Base-by-base conservation (phyloP, 1,140 invertebrate genomes). In the Doryteuthis pealeii region DNA sequence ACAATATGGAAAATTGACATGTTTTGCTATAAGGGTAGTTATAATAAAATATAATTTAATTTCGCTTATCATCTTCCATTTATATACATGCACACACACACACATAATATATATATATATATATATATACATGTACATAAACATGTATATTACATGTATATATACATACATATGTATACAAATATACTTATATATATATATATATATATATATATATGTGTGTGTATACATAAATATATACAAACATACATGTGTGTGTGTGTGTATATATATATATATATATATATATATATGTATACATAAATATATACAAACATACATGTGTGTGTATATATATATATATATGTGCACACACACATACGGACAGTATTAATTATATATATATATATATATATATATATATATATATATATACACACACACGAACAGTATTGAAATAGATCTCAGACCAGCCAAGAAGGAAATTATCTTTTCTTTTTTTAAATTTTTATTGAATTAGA, bases 201-300 rank as follows among this genome's bases (percentile, higher is more conserved):
- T 67, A 28, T 67, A 67, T 67, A 12, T 31, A 12, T 67, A 12
- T 67, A 26, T n/a, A 12, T 32, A 12, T 26, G 22, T 71, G 70
- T 71, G 70, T 71, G 70, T 32, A 49, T 71, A 71, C 32, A 71
- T n/a, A n/a, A n/a, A n/a, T n/a, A n/a, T n/a, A n/a, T n/a, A n/a
- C n/a, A n/a, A n/a, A n/a, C n/a, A n/a, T 71, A 49, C 18, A 49
- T 49, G 18, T 10, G 18, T 49, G 1, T 49, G 22, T 1, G 22
- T 0, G 1, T 49, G 22, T 1, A 1, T 0, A 49, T 49, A 49
- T 1, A 1, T 22, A 49, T 22, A 49, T 22, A 49, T 22, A 49
- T 1, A 49, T 22, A 49, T 1, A 49, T 1, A 49, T 0, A 49
- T 49, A 49, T 49, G 22, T n/a, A n/a, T n/a, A n/a, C n/a, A n/a